These are phyloP conservation scores for Bathynomus jamesi DNA, from an alignment of 1,140 invertebrate species.

Conservation along the genomic window DNA sequence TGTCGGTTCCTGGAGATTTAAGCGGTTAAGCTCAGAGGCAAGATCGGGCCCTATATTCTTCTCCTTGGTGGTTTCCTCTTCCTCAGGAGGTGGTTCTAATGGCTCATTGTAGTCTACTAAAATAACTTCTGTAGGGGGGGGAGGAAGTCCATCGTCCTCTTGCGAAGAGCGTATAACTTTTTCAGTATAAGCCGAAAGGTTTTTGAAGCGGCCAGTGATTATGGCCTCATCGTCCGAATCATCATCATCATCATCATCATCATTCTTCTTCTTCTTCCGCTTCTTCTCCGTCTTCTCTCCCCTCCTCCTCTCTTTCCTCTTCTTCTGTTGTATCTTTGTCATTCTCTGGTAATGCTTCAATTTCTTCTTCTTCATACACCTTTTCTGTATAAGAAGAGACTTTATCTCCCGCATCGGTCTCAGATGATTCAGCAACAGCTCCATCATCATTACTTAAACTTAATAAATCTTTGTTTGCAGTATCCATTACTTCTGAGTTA, in stretches of 20 bases:
- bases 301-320: slow-evolving; percentile 13
- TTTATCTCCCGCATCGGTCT: no score
- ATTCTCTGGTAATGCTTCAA: slow-evolving; percentile 19
- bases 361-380: slow-evolving; percentile 25
- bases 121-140: slow-evolving; percentile 19
- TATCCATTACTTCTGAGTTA: no score
- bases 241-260: slow-evolving; percentile 33
- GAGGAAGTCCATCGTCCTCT: slow-evolving; percentile 15
- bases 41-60: slow-evolving; percentile 7
- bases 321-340: slow-evolving; percentile 11
- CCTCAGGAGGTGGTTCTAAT: slow-evolving; percentile 8
- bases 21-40: slow-evolving; percentile 3
- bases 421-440: no score
- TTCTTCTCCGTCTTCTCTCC: slow-evolving; percentile 21
- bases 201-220: slow-evolving; percentile 30
- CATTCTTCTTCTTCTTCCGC: slow-evolving; percentile 16
- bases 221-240: slow-evolving; percentile 26
- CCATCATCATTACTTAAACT: no score
- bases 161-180: slow-evolving; percentile 20
- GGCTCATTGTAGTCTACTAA: slow-evolving; percentile 17
- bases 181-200: slow-evolving; percentile 27
- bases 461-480: no score
- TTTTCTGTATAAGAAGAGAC: no score
- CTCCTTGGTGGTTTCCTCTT: slow-evolving; percentile 1
- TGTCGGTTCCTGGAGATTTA: slow-evolving; percentile 5